Conservation (phyloP, 2,113 vertebrate species). For the Ceyx melanurus region DNA sequence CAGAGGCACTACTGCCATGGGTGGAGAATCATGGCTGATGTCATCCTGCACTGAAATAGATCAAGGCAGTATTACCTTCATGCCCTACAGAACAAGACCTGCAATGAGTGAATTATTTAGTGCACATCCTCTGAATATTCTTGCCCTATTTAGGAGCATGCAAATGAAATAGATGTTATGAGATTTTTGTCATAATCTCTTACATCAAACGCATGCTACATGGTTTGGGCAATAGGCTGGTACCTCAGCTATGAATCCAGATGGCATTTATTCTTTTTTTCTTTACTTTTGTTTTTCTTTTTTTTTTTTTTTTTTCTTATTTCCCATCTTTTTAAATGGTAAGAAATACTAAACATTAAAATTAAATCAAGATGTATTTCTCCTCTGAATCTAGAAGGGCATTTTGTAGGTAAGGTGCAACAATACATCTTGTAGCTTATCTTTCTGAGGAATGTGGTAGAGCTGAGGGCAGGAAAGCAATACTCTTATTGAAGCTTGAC, state of each 20-base stretch:
- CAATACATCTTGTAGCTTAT: background rate
- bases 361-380: background rate
- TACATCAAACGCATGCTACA: background rate
- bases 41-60: background rate
- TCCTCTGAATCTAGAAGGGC: background rate
- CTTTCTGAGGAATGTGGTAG: background rate
- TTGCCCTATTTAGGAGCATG: background rate
- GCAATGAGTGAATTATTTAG: constrained; percentile 33
- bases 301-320: background rate
- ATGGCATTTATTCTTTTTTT: background rate
- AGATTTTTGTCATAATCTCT: background rate
- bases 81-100: background rate
- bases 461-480: background rate
- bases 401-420: background rate
- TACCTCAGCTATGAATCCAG: background rate
- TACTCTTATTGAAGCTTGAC: background rate
- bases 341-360: background rate
- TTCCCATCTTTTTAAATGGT: background rate
- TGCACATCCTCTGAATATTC: constrained; percentile 20
- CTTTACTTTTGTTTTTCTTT: background rate
- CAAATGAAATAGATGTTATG: constrained; percentile 3
- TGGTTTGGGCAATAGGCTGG: background rate
- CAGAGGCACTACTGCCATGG: background rate
- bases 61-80: background rate
- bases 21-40: background rate